Conservation (phyloP, 2,888 invertebrate species). For the Alsophila aescularia region DNA sequence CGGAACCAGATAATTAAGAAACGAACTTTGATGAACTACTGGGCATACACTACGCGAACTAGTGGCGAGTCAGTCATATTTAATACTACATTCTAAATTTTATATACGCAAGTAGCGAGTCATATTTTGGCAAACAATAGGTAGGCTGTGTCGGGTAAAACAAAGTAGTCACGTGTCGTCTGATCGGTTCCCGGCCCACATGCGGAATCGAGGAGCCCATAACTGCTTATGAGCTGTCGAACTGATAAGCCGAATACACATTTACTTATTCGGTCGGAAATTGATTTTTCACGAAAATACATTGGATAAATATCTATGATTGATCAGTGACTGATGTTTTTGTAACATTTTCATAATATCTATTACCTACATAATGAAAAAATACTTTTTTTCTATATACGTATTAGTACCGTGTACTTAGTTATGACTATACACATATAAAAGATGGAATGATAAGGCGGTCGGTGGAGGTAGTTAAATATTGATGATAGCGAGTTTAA, state of each 20-base stretch:
- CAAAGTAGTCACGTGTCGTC: slow-evolving; percentile 44
- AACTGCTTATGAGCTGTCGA: slow-evolving; percentile 58
- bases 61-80: too few species aligned
- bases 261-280: slow-evolving; percentile 55
- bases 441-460: too few species aligned
- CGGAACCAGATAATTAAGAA: too few species aligned
- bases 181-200: slow-evolving; percentile 28
- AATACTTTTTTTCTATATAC: too few species aligned
- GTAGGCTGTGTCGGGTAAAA: slow-evolving; percentile 43
- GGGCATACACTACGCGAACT: too few species aligned
- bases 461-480: too few species aligned
- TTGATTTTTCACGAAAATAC: slow-evolving; percentile 51
- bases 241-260: slow-evolving; percentile 53
- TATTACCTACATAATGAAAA: too few species aligned
- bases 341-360: background rate
- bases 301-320: slow-evolving; percentile 16
- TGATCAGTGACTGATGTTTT: slow-evolving; percentile 11
- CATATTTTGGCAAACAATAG: slow-evolving; percentile 38
- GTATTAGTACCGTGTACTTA: too few species aligned
- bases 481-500: too few species aligned
- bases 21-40: too few species aligned
- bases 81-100: too few species aligned
- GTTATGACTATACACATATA: too few species aligned
- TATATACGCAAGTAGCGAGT: background rate
- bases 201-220: slow-evolving; percentile 45